Evolutionary conservation across 2,113 vertebrate species (phyloP).

Genomic region (Neotoma lepida): DNA sequence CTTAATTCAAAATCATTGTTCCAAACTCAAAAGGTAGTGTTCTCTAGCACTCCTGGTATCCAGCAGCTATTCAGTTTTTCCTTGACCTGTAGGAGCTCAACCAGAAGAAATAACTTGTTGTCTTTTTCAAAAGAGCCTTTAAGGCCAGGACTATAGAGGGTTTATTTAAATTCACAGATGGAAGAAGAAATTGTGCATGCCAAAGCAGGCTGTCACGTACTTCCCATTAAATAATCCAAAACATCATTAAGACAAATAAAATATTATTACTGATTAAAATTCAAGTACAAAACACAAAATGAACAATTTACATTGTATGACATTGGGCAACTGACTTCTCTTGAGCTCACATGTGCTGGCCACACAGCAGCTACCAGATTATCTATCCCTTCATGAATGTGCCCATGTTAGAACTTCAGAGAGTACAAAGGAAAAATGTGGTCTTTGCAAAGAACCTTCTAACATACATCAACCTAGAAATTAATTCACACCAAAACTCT

Average conservation of each 20-base stretch:
- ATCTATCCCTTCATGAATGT: neutral
- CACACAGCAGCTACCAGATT: neutral
- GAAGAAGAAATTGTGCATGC: slow-evolving; percentile 35
- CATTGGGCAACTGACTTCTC: neutral
- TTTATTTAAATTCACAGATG: slow-evolving; percentile 57
- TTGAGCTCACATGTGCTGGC: slow-evolving; percentile 25
- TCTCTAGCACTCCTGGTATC: neutral
- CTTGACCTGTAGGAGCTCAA: neutral
- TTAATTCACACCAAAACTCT: neutral
- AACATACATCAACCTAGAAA: neutral
- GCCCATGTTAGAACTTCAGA: neutral
- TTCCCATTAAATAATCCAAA: slow-evolving; percentile 37
- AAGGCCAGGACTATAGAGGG: neutral
- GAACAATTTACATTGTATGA: neutral
- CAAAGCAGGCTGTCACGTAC: slow-evolving; percentile 49
- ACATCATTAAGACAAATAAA: slow-evolving; percentile 51
- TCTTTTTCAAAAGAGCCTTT: slow-evolving; percentile 30
- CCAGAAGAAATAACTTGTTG: neutral
- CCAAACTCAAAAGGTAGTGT: neutral
- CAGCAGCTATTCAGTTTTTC: neutral
- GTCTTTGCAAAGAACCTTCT: neutral
- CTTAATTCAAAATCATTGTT: neutral
- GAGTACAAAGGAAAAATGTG: neutral
- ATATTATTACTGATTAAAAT: slow-evolving; percentile 31
- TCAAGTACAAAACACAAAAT: neutral